Percentiles rank a stretch among this genome's conserved stretches.
Conservation (phyloP, 2,797 vertebrate genomes). For the Tadarida brasiliensis region DNA sequence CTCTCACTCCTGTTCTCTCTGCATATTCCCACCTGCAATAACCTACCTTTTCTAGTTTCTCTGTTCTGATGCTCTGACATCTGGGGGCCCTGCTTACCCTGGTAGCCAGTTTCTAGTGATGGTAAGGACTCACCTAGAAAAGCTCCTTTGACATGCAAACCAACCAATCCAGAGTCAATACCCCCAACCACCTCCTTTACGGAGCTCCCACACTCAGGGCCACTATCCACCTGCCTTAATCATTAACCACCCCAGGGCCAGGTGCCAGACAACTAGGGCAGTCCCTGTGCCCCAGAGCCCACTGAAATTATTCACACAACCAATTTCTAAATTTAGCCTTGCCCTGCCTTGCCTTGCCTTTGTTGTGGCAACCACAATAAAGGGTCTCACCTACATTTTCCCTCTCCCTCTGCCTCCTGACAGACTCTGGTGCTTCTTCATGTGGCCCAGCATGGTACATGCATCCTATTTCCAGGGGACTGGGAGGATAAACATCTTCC, state of each 20-base stretch:
- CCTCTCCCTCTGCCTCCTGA: not conserved
- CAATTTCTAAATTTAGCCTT: too few relatives aligned
- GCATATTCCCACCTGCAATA: not conserved
- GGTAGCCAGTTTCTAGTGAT: not conserved
- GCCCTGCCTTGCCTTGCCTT: not conserved
- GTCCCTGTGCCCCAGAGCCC: not conserved
- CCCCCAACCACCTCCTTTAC: not conserved
- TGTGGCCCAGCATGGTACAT: not conserved
- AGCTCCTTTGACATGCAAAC: not conserved
- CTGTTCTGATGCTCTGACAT: not conserved
- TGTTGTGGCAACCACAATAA: not conserved
- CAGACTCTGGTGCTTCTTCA: rapidly evolving
- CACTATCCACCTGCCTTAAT: not conserved
- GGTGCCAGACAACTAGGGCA: not conserved
- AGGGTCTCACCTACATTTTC: not conserved
- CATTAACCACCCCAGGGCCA: not conserved
- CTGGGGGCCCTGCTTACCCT: not conserved
- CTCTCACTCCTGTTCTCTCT: not conserved
- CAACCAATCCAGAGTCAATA: not conserved
- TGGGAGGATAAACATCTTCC: not conserved
- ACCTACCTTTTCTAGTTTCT: not conserved
- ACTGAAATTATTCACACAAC: not conserved
- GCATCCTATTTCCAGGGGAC: not conserved
- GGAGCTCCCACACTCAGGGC: not conserved
- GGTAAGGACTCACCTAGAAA: not conserved